Base-by-base conservation (phyloP, 2,797 vertebrate genomes). In the Sus cebifrons region DNA sequence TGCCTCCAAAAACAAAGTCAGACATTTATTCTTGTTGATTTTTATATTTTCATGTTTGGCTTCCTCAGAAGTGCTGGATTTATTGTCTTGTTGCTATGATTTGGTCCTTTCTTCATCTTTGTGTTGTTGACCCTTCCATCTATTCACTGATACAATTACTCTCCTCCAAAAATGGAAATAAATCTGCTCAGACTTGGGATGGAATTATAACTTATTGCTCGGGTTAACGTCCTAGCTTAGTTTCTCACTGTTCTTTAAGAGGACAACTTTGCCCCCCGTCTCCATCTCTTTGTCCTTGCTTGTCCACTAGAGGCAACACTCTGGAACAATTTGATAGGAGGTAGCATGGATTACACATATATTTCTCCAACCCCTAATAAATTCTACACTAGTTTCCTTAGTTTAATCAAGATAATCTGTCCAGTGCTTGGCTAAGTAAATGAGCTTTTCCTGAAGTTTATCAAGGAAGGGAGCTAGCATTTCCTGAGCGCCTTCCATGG, bases 201-300 rank as follows among this genome's bases (percentile, higher is more conserved):
- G 71, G 78, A 96, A 93, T 92, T 95, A 77, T 90, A 96, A 93
- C 77, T 97, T 96, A 96, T 65, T 94, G 65, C 58, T 95, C 93
- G 6, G 1, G 21, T 64, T 94, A 81, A 88, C 87, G 96, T 86
- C 32, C 54, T 92, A 88, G 84, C 85, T 96, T 88, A 79, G 14
- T 70, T 89, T 90, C 81, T 92, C 86, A 68, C 32, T 96, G 93
- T 93, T 94, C 89, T 96, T 85, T 82, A 78, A 86, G 52, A 89
- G 3, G 5, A 71, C 60, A 54, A 74, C 62, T 92, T 94, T 92
- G 62, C 36, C 44, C 10, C 81, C 52, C 13, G 6, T 84, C n/a
- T 77, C 52, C 89, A 11, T 85, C 56, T 81, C 52, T 89, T 81
- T 93, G 65, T 73, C 77, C 49, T 93, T 95, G 62, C 73, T 92